A percentile compares a stretch with the other conserved stretches of the same genome.
Evolutionary conservation across 1,140 invertebrate species (phyloP).

Genomic region (Andricus grossulariae): DNA sequence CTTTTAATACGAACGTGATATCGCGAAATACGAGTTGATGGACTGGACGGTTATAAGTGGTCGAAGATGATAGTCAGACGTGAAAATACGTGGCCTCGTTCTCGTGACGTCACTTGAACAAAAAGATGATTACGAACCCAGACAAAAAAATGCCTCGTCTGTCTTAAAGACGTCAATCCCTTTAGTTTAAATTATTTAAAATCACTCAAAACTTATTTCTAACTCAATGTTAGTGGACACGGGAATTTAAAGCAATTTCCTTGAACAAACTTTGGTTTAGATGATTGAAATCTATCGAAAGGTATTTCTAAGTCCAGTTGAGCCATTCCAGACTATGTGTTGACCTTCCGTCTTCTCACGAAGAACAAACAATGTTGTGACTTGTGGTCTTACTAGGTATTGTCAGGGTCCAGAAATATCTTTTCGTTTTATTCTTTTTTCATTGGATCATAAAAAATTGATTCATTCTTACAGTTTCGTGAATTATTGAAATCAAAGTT

Average conservation of each 20-base stretch:
- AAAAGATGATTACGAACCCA: constrained; percentile 12
- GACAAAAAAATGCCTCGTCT: neutral
- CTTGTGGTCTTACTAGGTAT: neutral
- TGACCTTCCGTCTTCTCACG: constrained; percentile 17
- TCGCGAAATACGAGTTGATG: constrained; percentile 16
- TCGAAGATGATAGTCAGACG: constrained; percentile 20
- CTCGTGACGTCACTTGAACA: constrained; percentile 21
- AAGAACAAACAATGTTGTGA: constrained; percentile 19
- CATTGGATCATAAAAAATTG: too few relatives aligned
- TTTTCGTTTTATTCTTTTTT: too few relatives aligned
- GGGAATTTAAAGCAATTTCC: too few relatives aligned
- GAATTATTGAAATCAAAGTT: too few relatives aligned
- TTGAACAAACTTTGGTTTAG: too few relatives aligned
- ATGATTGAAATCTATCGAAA: constrained; percentile 1
- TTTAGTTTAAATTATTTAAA: neutral
- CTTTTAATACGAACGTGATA: constrained; percentile 1
- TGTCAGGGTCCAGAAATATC: too few relatives aligned
- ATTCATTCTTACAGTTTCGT: too few relatives aligned
- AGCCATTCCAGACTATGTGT: constrained; percentile 2
- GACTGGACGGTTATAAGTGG: constrained; percentile 12
- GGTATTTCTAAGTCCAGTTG: constrained; percentile 20
- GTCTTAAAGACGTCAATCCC: constrained; percentile 26
- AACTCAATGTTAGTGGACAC: too few relatives aligned
- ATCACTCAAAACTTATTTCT: too few relatives aligned
- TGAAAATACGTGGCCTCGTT: constrained; percentile 22